Evolutionary conservation across 2,113 vertebrate species (phyloP), one percentile per base, ranked within the genome.

Genomic region (Glaucomys volans): DNA sequence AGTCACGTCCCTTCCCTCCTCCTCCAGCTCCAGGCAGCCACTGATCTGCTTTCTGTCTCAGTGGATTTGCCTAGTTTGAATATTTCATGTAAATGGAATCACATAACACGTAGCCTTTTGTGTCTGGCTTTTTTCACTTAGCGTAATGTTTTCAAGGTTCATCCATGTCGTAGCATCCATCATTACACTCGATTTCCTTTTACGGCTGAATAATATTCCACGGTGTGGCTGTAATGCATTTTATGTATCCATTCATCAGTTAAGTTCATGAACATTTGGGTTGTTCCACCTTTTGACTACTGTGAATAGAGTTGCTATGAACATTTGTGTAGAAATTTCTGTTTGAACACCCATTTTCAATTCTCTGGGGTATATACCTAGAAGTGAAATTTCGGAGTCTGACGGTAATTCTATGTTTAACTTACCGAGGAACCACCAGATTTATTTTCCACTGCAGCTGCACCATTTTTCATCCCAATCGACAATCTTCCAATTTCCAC

Each of bases 351-450:
- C 13, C 28, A 10, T 85, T 82, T 94, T 95, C n/a, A 69, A 0
- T 82, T 77, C 37, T 80, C 67, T n/a, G 37, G 77, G 67, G 42
- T 72, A 4, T 85, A 28, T 13, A 52, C 28, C 28, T 62, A 37
- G 40, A 44, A 71, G 28, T 69, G 42, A 28, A 69, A n/a, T 82
- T 95, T 92, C 71, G 87, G 79, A 26, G 12, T 88, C n/a, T 35
- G 9, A 16, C 16, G 40, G 40, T 52, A 87, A 75, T 80, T 94
- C 74, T 44, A 0, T 42, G 79, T 79, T 87, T 80, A 54, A 87
- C 22, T n/a, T 77, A 50, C 5, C 26, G 47, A 79, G 77, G 92
- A 91, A 3, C 71, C 10, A 9, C 64, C n/a, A 67, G n/a, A n/a
- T 62, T 47, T 3, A n/a, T 83, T 66, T 89, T 57, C 54, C n/a